Percentiles rank a stretch among this genome's conserved stretches.
These are phyloP conservation scores for Hirtodrosophila trivittata DNA, from an alignment of 2,888 invertebrate genomes.

Conservation along the genomic window DNA sequence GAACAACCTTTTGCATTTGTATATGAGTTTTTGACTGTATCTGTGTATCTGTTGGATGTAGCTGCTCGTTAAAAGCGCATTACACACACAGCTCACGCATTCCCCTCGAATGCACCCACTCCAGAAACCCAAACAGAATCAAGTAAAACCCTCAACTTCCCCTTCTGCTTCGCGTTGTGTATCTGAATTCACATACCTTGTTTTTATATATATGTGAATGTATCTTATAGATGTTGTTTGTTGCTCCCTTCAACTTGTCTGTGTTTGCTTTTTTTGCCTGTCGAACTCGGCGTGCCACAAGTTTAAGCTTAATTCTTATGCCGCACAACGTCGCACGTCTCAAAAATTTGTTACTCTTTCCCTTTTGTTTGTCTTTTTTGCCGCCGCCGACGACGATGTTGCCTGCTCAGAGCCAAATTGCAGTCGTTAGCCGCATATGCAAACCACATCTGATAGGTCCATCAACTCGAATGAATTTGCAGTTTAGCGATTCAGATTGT, in stretches of 20 bases:
- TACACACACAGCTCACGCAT: slow-evolving; percentile 67
- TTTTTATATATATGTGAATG: slow-evolving; percentile 15
- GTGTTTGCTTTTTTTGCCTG: slow-evolving; percentile 55
- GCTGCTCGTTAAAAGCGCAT: slow-evolving; percentile 60
- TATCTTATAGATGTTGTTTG: slow-evolving; percentile 24
- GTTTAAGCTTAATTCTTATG: slow-evolving; percentile 66
- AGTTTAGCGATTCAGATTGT: slow-evolving; percentile 36
- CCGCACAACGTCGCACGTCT: slow-evolving; percentile 55
- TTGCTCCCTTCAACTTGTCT: slow-evolving; percentile 37
- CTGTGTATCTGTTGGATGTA: slow-evolving; percentile 1
- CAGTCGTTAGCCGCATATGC: slow-evolving; percentile 52
- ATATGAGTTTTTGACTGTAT: slow-evolving; percentile 28
- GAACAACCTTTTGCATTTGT: slow-evolving; percentile 26
- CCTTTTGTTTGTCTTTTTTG: slow-evolving; percentile 25
- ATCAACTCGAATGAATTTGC: slow-evolving; percentile 58
- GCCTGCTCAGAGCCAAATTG: slow-evolving; percentile 50
- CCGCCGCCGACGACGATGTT: slow-evolving; percentile 31
- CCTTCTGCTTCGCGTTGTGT: slow-evolving; percentile 17
- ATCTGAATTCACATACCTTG: slow-evolving; percentile 28
- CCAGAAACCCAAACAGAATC: slow-evolving; percentile 16
- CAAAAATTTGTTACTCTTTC: slow-evolving; percentile 22
- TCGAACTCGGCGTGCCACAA: slow-evolving; percentile 50
- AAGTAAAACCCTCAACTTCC: slow-evolving; percentile 27
- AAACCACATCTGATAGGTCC: slow-evolving; percentile 50
- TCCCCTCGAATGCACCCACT: slow-evolving; percentile 62